Percentiles rank a stretch among this genome's conserved stretches.
Evolutionary conservation across 2,888 invertebrate genomes (phyloP).

Genomic region (Polydrusus pterygomalis): DNA sequence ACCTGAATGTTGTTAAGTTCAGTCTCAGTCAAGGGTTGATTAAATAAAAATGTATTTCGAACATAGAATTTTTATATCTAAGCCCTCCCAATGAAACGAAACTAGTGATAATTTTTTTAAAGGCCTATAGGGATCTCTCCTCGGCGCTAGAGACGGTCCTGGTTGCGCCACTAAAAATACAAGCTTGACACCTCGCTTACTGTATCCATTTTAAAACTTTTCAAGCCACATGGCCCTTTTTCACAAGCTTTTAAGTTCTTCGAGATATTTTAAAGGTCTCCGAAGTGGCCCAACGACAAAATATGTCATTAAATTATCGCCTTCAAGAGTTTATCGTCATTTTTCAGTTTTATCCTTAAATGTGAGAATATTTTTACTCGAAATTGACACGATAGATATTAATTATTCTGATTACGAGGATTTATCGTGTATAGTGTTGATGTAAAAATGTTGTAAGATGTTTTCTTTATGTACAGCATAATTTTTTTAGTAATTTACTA

Average conservation of each 20-base stretch:
- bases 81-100: too few relatives aligned
- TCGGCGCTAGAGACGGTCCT: too few relatives aligned
- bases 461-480: too few relatives aligned
- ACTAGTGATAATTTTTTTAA: too few relatives aligned
- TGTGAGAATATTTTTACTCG: slow-evolving; percentile 21
- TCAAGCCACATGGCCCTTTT: slow-evolving; percentile 29
- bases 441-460: too few relatives aligned
- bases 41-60: too few relatives aligned
- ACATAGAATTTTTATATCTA: too few relatives aligned
- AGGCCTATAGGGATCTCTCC: too few relatives aligned
- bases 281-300: slow-evolving; percentile 51
- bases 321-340: slow-evolving; percentile 34
- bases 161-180: too few relatives aligned
- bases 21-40: too few relatives aligned
- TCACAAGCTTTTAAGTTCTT: slow-evolving; percentile 22
- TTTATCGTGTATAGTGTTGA: slow-evolving; percentile 26
- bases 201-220: neutral
- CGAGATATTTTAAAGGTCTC: slow-evolving; percentile 36
- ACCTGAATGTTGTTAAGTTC: too few relatives aligned
- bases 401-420: neutral
- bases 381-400: slow-evolving; percentile 11
- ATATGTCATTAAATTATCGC: slow-evolving; percentile 59
- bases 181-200: neutral
- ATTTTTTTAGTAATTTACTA: too few relatives aligned
- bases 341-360: slow-evolving; percentile 14